Base-by-base conservation (phyloP, 2,797 vertebrate species). In the Emydoidea blandingii region DNA sequence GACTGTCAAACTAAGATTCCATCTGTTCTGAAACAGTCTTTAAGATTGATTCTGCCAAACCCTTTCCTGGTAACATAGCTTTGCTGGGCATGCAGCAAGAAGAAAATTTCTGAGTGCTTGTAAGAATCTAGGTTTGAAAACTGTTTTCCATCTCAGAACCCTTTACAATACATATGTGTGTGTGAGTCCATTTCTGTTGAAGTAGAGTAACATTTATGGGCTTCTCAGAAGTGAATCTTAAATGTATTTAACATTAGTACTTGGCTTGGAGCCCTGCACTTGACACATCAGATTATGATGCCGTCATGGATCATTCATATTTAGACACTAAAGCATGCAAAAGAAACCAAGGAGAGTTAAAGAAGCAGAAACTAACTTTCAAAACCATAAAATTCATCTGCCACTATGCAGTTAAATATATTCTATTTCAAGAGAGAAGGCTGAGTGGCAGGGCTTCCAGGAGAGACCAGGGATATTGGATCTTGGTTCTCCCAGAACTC, bases 211-310 rank as follows among this genome's bases (percentile, higher is more conserved):
- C 16, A 10, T 53, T 31, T 52, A 47, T 37, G 53, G 72, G 47
- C 72, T 65, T 89, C 49, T 56, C 59, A 79, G 31, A 53, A 92
- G n/a, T 37, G 16, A 23, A 16, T 31, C 31, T 82, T 44, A 86
- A 62, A 56, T 78, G 86, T 85, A 89, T 89, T 92, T 92, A 92
- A 92, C 82, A 81, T 81, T 76, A 85, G n/a, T 25, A 12, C 79
- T 92, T 92, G 91, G 91, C 87, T 49, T 5, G 5, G 25, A n/a
- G 87, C 83, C 91, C 44, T 29, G 31, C 1, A 27, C 27, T 31
- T 27, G 5, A 25, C 62, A 5, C 44, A 11, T 15, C n/a, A 7
- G 76, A 49, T 49, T 87, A 41, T 25, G 37, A 74, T 74, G 72
- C 72, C 5, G 4, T 27, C 21, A 65, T 65, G 62, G 62, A 65